A percentile compares a stretch with the other conserved stretches of the same genome.
Conservation (phyloP, 2,797 vertebrate species). For the Scarus forsteni region DNA sequence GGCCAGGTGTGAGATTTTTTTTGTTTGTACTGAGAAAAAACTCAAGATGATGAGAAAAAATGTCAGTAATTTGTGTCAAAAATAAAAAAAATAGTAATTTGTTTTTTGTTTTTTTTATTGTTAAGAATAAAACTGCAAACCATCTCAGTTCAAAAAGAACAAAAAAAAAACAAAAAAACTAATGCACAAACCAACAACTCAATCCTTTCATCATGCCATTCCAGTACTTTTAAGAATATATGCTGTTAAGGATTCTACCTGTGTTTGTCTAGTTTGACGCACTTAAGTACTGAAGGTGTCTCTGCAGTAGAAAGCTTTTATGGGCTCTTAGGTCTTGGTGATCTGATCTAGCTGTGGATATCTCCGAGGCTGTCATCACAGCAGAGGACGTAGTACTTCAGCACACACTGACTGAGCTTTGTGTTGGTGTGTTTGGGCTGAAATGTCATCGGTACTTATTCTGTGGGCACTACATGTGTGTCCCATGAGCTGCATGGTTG, state of each 20-base stretch:
- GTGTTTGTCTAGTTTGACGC: slow-evolving; percentile 7
- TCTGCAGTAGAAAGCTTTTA: neutral
- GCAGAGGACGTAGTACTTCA: neutral
- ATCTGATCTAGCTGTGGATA: neutral
- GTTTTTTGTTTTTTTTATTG: too few species aligned
- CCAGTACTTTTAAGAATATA: too few species aligned
- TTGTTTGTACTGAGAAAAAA: too few species aligned
- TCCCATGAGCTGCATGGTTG: slow-evolving; percentile 8
- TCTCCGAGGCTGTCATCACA: neutral
- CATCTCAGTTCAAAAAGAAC: too few species aligned
- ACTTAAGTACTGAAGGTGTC: neutral
- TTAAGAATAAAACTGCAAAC: too few species aligned
- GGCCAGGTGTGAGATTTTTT: too few species aligned
- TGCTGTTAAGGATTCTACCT: neutral
- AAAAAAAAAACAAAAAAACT: too few species aligned
- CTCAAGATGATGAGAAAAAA: too few species aligned
- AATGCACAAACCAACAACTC: too few species aligned
- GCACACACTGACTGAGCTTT: neutral
- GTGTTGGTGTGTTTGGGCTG: slow-evolving; percentile 5
- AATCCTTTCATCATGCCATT: too few species aligned
- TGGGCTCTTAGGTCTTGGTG: neutral
- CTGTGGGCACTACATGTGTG: slow-evolving; percentile 7
- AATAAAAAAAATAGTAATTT: too few species aligned
- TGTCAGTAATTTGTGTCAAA: too few species aligned
- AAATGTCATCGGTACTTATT: slow-evolving; percentile 23